These are phyloP conservation scores for Chiridota heheva DNA, from an alignment of 35 echinoderm and acorn worm species.

Conservation along the genomic window DNA sequence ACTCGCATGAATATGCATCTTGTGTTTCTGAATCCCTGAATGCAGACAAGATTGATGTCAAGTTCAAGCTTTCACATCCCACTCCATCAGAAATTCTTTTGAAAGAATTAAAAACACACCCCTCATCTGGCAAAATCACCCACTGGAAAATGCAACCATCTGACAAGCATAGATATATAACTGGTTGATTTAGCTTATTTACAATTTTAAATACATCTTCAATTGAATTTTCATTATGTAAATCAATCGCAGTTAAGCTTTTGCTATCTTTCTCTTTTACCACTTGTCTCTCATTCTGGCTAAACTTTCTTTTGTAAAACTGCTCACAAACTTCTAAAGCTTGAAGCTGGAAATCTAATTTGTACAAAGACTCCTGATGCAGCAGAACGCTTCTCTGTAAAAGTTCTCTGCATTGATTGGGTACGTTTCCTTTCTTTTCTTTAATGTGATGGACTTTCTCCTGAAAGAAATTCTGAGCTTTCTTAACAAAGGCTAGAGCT, in stretches of 20 bases:
- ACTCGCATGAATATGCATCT: too few species aligned
- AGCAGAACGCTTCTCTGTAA: conserved; percentile 42
- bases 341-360: conserved; percentile 22
- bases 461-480: conserved; percentile 39
- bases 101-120: too few species aligned
- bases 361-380: conserved; percentile 56
- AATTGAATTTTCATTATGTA: too few species aligned
- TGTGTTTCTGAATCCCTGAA: too few species aligned
- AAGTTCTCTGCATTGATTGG: conserved; percentile 6
- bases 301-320: conserved; percentile 4
- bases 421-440: conserved; percentile 43
- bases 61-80: too few species aligned
- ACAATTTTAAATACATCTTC: conserved; percentile 61
- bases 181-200: conserved; percentile 33
- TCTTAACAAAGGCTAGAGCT: conserved; percentile 52
- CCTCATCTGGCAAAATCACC: conserved; percentile 64
- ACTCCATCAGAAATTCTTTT: too few species aligned
- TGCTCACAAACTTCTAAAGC: conserved; percentile 64
- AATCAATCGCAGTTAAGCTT: too few species aligned
- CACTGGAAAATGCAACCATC: conserved; percentile 47
- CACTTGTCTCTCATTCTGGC: too few species aligned
- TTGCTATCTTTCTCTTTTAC: too few species aligned
- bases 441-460: neutral
- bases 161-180: conserved; percentile 59
- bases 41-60: too few species aligned